Percentiles rank a stretch among this genome's conserved stretches.
phyloP scores from a whole-genome alignment of 2,888 invertebrate species.

The Alentia gelatinosa region DNA sequence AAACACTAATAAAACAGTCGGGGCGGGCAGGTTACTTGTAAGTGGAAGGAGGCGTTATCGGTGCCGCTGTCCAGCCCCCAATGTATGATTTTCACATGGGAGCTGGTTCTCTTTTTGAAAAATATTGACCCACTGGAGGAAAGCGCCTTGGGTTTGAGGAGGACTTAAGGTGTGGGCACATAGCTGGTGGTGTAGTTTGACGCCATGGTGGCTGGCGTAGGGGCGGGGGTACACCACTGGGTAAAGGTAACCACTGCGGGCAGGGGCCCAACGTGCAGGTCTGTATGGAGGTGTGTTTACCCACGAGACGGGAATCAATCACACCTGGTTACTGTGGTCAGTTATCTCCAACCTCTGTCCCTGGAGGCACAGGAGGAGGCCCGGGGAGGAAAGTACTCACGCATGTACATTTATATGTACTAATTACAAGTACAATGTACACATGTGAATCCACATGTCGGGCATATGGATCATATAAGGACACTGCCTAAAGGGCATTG shows the following conservation, averaged over 20 bases:
- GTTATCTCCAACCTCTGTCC: too few species aligned
- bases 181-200: background rate
- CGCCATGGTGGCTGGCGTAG: background rate
- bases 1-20: background rate
- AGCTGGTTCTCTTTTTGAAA: background rate
- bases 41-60: background rate
- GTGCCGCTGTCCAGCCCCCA: background rate
- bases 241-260: background rate
- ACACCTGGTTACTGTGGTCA: background rate
- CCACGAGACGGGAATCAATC: background rate
- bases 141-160: background rate
- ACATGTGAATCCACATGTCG: too few species aligned
- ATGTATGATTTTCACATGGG: conserved; percentile 25
- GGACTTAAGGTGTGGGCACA: background rate
- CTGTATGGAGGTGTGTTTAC: background rate
- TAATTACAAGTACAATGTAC: too few species aligned
- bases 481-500: too few species aligned
- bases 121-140: background rate
- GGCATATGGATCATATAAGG: too few species aligned
- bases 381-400: too few species aligned
- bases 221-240: background rate
- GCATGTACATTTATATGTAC: too few species aligned
- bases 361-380: too few species aligned
- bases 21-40: background rate
- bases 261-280: background rate